Conservation (phyloP, 1,140 invertebrate genomes). For the Latrodectus geometricus region DNA sequence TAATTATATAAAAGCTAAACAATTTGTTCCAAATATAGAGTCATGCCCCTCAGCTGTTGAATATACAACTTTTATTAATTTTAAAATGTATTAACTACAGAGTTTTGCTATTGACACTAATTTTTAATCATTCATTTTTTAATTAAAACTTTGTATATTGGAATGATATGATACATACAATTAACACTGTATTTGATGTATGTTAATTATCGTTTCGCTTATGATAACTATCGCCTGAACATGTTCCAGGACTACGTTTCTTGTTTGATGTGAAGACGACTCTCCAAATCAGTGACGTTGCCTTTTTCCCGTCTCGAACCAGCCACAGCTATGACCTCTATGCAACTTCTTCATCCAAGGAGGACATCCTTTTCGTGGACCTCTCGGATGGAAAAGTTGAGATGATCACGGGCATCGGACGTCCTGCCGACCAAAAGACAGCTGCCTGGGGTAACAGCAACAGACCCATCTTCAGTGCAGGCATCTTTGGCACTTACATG, state of each 20-base stretch:
- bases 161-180: too few relatives aligned
- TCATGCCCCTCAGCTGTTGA: too few relatives aligned
- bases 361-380: conserved; percentile 81
- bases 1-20: too few relatives aligned
- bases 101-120: too few relatives aligned
- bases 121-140: too few relatives aligned
- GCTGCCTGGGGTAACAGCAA: conserved; percentile 78
- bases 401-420: conserved; percentile 80
- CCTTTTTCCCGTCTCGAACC: conserved; percentile 81
- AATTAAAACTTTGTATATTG: too few relatives aligned
- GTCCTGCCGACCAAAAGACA: conserved; percentile 72
- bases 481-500: conserved; percentile 81
- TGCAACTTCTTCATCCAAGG: conserved; percentile 79
- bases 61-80: too few relatives aligned
- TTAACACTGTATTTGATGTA: too few relatives aligned
- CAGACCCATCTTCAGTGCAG: conserved; percentile 78
- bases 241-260: conserved; percentile 74
- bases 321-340: conserved; percentile 84
- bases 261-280: conserved; percentile 84
- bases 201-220: too few relatives aligned
- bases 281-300: conserved; percentile 80
- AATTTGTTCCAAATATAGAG: too few relatives aligned
- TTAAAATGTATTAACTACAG: too few relatives aligned
- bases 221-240: too few relatives aligned
- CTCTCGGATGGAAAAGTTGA: conserved; percentile 83